phyloP scores from a whole-genome alignment of 2,888 invertebrate genomes.

The Neocrepidodera transversa region DNA sequence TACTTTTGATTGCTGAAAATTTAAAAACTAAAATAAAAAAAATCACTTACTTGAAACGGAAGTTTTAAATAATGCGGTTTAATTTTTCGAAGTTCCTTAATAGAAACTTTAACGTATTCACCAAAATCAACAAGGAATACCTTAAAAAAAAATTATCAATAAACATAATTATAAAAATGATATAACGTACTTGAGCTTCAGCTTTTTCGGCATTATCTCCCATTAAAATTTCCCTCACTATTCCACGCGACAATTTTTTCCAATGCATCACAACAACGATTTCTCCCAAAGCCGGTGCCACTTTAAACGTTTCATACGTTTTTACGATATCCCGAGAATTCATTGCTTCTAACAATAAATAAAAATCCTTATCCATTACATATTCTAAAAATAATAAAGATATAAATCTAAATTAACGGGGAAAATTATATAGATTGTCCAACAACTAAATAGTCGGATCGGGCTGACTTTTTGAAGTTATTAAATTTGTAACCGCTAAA shows the following conservation, averaged over 20 bases:
- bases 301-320: conserved; percentile 43
- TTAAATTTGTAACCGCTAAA: too few relatives aligned
- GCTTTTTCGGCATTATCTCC: conserved; percentile 19
- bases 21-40: too few relatives aligned
- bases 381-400: conserved; percentile 27
- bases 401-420: too few relatives aligned
- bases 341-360: conserved; percentile 37
- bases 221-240: conserved; percentile 35
- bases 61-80: conserved; percentile 44
- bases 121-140: conserved; percentile 49
- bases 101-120: conserved; percentile 33
- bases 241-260: conserved; percentile 45
- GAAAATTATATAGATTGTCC: too few relatives aligned
- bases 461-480: too few relatives aligned
- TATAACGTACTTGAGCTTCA: conserved; percentile 29
- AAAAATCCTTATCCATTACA: conserved; percentile 38
- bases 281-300: conserved; percentile 48
- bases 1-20: too few relatives aligned
- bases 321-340: conserved; percentile 35
- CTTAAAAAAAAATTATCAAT: conserved; percentile 35
- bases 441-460: too few relatives aligned
- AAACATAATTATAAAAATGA: too few relatives aligned
- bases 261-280: conserved; percentile 44
- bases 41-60: conserved; percentile 46
- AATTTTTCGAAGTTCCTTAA: conserved; percentile 44